These are phyloP conservation scores for Lepus oiostolus DNA, from an alignment of 2,797 vertebrate species.

Conservation along the genomic window DNA sequence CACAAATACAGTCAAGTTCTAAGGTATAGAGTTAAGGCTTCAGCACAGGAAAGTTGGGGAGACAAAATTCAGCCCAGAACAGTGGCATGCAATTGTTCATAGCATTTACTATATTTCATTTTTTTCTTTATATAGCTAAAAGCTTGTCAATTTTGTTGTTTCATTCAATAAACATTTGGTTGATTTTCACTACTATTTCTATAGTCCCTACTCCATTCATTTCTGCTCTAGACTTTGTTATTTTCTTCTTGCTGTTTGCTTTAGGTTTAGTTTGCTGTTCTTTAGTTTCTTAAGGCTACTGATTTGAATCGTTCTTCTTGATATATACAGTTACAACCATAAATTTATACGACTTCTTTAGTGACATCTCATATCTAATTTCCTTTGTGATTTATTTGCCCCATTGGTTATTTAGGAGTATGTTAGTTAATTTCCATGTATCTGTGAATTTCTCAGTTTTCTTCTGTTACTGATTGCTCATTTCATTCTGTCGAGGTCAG, in stretches of 20 bases:
- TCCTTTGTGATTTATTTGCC: background rate
- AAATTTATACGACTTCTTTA: background rate
- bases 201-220: background rate
- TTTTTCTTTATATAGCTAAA: background rate
- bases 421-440: background rate
- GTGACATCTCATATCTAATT: background rate
- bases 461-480: background rate
- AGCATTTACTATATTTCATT: background rate
- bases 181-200: background rate
- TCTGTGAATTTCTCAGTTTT: slow-evolving; percentile 29
- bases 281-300: background rate
- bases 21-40: background rate
- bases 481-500: background rate
- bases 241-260: background rate
- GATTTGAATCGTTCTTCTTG: background rate
- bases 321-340: background rate
- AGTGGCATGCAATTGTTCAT: background rate
- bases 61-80: background rate
- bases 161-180: background rate
- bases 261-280: background rate
- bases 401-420: background rate
- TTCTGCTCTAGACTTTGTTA: background rate
- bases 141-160: no score
- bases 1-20: background rate
- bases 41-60: background rate